Base-by-base conservation (phyloP, 2,888 invertebrate species). In the Scaptomyza flava region DNA sequence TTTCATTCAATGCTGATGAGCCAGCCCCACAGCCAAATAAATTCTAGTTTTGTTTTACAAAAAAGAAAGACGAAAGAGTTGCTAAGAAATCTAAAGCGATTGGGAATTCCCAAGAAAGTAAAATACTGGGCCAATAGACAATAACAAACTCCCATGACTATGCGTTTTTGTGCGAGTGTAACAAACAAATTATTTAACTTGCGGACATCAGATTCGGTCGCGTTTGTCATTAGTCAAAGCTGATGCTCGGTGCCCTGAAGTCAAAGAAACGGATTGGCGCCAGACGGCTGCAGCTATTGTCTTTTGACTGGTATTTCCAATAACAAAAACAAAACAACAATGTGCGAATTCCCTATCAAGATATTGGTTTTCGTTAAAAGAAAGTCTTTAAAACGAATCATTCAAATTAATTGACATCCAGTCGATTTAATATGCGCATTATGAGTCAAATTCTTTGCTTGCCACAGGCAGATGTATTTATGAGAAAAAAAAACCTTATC, bases 241-340 rank as follows among this genome's bases (percentile, higher is more conserved):
- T 64, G 61, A 68, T 63, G 68, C 62, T 70, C 50, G 23, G 12
- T 38, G 46, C 50, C 72, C 57, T 50, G 50, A 53, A 61, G 51
- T 51, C 52, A 73, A 72, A 84, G 86, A 83, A 81, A 81, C 77
- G 79, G 43, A 72, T 75, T 79, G 86, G 87, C 87, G 83, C 73
- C 80, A 81, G 86, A 68, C 82, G 54, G 63, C 46, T 70, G 52
- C 63, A 68, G 45, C 51, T 63, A 46, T 70, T 71, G 38, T 61
- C 27, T 60, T 43, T 72, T 14, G 27, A 23, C 34, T 46, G 79
- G 79, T 68, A 74, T 47, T 78, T 58, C 72, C 86, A 67, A 52
- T 1, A 14, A 6, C 14, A 3, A 36, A 34, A 34, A 33, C 9
- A 51, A 27, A 6, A 51, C 17, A 17, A 17, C 17, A 52, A 61